Conservation (phyloP, 2,797 vertebrate genomes). For the Sorex maritimensis region DNA sequence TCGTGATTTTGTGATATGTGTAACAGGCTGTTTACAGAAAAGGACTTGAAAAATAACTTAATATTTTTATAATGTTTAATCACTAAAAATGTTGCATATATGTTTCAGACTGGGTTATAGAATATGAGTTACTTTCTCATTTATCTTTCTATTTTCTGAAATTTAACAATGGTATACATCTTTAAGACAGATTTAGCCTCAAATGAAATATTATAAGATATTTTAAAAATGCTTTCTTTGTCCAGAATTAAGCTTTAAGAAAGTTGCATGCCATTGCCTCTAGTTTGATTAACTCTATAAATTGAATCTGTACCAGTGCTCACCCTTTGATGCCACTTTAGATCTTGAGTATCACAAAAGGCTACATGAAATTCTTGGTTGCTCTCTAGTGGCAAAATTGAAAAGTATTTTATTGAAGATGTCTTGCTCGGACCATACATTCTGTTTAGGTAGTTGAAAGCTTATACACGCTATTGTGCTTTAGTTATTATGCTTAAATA, state of each 20-base stretch:
- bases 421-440: not conserved
- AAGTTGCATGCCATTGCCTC: not conserved
- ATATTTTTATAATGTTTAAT: slow-evolving; percentile 41
- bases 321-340: not conserved
- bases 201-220: not conserved
- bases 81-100: slow-evolving; percentile 2
- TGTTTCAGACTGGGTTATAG: too few relatives aligned
- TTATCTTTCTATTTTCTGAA: too few relatives aligned
- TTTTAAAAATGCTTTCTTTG: slow-evolving; percentile 23
- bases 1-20: slow-evolving; percentile 7
- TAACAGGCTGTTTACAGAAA: not conserved
- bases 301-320: not conserved
- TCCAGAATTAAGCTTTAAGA: slow-evolving; percentile 46
- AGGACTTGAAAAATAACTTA: not conserved
- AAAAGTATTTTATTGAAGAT: slow-evolving; percentile 57
- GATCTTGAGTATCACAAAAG: not conserved
- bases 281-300: slow-evolving; percentile 13
- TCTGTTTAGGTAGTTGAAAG: slow-evolving; percentile 22
- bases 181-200: slow-evolving; percentile 8
- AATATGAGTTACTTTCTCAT: too few relatives aligned
- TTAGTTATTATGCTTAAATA: slow-evolving; percentile 11
- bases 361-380: slow-evolving; percentile 64
- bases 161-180: too few relatives aligned
- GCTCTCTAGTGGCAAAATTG: slow-evolving; percentile 73
- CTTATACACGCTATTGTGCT: slow-evolving; percentile 27